A percentile compares a stretch with the other conserved stretches of the same genome.
Evolutionary conservation across 2,888 invertebrate species (phyloP).

Genomic region (Metallyticus violacea): DNA sequence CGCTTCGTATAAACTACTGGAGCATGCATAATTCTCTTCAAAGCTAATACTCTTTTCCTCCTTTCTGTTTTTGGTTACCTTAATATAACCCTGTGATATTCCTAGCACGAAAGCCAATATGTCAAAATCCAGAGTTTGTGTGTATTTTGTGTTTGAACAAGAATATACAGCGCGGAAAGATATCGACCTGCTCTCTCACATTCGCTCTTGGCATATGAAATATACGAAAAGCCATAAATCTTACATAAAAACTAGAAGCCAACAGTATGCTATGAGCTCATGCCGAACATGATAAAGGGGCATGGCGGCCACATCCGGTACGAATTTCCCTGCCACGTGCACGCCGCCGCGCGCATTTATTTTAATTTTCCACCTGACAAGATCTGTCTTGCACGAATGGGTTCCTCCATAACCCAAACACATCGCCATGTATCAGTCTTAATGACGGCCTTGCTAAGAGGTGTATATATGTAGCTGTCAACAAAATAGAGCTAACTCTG

Average conservation of each 20-base stretch:
- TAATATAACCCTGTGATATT: not conserved
- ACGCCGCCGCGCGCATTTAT: not conserved
- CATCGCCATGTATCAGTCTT: not conserved
- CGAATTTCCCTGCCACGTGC: not conserved
- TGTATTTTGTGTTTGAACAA: not conserved
- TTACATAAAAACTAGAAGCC: not conserved
- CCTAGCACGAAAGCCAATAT: not conserved
- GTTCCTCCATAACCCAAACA: not conserved
- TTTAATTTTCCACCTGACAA: not conserved
- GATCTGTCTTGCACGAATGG: not conserved
- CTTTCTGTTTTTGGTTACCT: not conserved
- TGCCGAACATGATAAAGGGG: not conserved
- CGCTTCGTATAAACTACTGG: too few species aligned
- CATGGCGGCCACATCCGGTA: not conserved
- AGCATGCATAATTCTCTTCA: too few species aligned
- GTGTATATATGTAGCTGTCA: not conserved
- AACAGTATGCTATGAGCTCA: not conserved
- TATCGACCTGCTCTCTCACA: not conserved
- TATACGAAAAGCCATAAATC: slow-evolving; percentile 5
- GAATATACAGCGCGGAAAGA: not conserved
- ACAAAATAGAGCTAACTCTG: not conserved
- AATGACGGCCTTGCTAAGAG: not conserved
- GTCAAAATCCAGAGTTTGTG: not conserved
- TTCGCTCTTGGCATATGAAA: not conserved
- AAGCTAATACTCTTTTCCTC: too few species aligned